Evolutionary conservation across 2,888 invertebrate species (phyloP).

Genomic region (Yponomeuta plumbellus): DNA sequence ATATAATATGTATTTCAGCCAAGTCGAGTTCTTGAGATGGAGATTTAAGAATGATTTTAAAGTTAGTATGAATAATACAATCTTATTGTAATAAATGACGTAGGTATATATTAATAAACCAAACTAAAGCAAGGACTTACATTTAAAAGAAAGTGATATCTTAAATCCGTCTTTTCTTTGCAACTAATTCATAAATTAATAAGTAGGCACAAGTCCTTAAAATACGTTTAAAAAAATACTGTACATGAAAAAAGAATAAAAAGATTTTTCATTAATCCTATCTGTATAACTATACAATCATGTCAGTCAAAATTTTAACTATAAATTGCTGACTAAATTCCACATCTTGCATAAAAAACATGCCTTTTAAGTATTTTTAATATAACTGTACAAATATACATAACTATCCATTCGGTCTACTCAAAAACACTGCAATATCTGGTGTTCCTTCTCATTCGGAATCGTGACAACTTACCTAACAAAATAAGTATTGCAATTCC

Average conservation of each 20-base stretch:
- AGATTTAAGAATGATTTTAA: background rate
- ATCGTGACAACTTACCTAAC: no score
- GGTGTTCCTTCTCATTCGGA: no score
- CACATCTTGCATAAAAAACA: constrained; percentile 19
- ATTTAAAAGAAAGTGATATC: constrained; percentile 26
- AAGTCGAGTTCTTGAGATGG: background rate
- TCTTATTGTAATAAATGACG: background rate
- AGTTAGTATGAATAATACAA: background rate
- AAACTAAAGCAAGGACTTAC: constrained; percentile 16
- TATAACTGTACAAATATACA: constrained; percentile 43
- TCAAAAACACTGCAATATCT: constrained; percentile 18
- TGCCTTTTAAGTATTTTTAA: constrained; percentile 18
- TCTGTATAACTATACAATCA: constrained; percentile 26
- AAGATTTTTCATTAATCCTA: constrained; percentile 25
- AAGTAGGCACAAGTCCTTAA: constrained; percentile 31
- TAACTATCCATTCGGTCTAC: constrained; percentile 20
- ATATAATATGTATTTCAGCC: background rate
- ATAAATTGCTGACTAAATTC: constrained; percentile 30
- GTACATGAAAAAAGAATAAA: constrained; percentile 47
- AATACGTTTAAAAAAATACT: constrained; percentile 33
- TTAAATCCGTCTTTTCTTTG: constrained; percentile 29
- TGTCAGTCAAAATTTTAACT: constrained; percentile 34
- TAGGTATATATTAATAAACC: background rate
- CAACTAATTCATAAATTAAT: constrained; percentile 29
- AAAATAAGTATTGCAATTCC: no score